Conservation (phyloP, 2,797 vertebrate species). For the Poecilia wingei region DNA sequence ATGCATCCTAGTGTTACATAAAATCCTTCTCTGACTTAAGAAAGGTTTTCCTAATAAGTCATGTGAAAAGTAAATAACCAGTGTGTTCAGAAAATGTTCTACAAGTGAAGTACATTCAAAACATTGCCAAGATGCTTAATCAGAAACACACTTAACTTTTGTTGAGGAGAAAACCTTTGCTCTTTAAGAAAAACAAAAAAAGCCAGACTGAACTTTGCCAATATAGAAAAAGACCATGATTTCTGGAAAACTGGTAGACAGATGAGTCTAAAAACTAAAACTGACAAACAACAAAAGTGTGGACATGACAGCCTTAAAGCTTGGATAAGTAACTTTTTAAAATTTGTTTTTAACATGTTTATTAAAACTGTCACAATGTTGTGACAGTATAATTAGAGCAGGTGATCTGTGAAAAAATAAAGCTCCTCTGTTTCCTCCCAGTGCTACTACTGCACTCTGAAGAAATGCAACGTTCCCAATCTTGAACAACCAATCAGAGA, state of each 20-base stretch:
- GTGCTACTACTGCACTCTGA: no score
- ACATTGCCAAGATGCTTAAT: not conserved
- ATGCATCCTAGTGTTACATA: not conserved
- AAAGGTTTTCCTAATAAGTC: not conserved
- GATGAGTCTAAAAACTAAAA: not conserved
- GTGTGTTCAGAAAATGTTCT: not conserved
- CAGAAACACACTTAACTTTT: no score
- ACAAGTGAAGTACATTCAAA: not conserved
- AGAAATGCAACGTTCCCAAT: no score
- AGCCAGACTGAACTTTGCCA: not conserved
- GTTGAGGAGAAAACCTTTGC: not conserved
- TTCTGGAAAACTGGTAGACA: not conserved
- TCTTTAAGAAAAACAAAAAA: not conserved
- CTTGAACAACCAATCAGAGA: no score
- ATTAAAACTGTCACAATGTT: no score
- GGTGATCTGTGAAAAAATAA: no score
- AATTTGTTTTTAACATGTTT: no score
- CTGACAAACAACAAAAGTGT: not conserved
- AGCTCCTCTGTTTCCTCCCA: no score
- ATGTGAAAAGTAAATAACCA: not conserved
- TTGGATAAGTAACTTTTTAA: no score
- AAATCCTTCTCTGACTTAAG: not conserved
- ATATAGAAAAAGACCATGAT: not conserved
- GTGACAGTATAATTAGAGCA: no score
- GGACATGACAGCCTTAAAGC: no score